Conservation (phyloP, 2,113 vertebrate species). For the Tympanuchus pallidicinctus region DNA sequence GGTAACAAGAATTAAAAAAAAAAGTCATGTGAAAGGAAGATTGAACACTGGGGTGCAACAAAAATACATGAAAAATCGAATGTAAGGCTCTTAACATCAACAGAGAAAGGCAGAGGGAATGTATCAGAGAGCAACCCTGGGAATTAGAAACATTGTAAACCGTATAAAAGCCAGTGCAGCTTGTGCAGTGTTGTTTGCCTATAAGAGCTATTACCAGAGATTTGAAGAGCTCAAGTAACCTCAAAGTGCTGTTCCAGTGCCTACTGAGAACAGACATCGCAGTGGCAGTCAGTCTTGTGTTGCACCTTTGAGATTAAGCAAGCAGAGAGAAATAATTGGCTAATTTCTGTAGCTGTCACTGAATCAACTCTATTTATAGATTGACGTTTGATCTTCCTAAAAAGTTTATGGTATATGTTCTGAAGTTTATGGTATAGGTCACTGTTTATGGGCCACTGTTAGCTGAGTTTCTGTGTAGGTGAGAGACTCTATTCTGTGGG, state of each 20-base stretch:
- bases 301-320: background rate
- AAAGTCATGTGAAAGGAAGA: background rate
- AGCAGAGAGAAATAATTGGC: background rate
- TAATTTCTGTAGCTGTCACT: background rate
- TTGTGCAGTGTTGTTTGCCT: background rate
- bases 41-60: background rate
- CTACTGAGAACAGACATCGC: background rate
- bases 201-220: background rate
- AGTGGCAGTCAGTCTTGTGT: background rate
- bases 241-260: background rate
- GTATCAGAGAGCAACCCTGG: background rate
- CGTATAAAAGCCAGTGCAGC: background rate
- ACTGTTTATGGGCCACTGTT: background rate
- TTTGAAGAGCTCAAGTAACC: background rate
- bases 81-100: background rate
- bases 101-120: background rate
- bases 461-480: background rate
- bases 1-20: rapidly evolving
- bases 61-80: background rate
- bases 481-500: background rate
- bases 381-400: background rate
- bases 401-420: background rate
- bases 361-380: background rate
- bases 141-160: background rate
- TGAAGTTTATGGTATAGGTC: background rate